A percentile compares a stretch with the other conserved stretches of the same genome.
These are phyloP conservation scores for Gobiocypris rarus DNA, from an alignment of 2,113 vertebrate genomes.

Conservation along the genomic window DNA sequence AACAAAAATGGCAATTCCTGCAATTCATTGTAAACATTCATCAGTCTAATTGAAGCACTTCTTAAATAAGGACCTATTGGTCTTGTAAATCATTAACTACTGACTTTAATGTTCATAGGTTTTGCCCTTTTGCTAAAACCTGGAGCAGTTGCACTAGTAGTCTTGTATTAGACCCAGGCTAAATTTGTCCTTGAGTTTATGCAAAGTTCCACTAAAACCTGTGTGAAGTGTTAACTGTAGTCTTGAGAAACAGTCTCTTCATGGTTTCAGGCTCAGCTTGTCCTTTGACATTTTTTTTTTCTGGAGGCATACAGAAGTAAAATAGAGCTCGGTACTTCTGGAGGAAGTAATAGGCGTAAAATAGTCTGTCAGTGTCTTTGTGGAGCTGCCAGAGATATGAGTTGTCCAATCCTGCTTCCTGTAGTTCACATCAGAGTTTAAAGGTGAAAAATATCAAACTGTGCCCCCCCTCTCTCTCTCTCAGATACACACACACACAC, in stretches of 20 bases:
- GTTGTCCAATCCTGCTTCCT: slow-evolving; percentile 27
- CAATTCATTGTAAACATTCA: neutral
- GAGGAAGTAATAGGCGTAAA: slow-evolving; percentile 47
- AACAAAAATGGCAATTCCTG: neutral
- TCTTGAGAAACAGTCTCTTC: too few relatives aligned
- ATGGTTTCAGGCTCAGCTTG: too few relatives aligned
- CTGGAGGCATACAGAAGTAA: neutral
- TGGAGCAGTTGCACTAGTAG: neutral
- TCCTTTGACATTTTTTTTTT: too few relatives aligned
- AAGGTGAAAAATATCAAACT: slow-evolving; percentile 45
- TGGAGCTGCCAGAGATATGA: slow-evolving; percentile 27
- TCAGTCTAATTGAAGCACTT: neutral
- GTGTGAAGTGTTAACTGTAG: neutral
- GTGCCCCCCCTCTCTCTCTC: neutral
- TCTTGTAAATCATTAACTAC: neutral
- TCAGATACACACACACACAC: neutral
- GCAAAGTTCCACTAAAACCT: neutral
- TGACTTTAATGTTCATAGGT: neutral
- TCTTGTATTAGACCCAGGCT: neutral
- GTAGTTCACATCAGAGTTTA: slow-evolving; percentile 4
- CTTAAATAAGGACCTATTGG: neutral
- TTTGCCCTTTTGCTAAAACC: neutral
- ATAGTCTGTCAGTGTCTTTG: slow-evolving; percentile 22
- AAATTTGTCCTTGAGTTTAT: slow-evolving; percentile 3
- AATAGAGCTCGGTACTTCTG: neutral